Base-by-base conservation (phyloP, 2,888 invertebrate species). In the Heteromyza rotundicornis region DNA sequence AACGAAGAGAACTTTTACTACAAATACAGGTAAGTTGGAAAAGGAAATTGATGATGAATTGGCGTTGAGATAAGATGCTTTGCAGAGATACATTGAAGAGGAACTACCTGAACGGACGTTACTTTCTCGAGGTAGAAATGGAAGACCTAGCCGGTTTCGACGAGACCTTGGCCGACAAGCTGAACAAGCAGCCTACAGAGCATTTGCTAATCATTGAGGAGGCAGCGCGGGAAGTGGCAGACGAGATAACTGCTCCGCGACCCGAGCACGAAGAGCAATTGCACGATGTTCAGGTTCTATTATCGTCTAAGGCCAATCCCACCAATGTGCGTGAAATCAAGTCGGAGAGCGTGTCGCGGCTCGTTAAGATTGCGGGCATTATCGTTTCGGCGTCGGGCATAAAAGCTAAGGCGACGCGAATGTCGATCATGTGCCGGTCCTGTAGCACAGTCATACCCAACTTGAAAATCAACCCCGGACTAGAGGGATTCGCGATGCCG, bases 291-390 rank as follows among this genome's bases (percentile, higher is more conserved):
- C 99, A 99, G 84, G 89, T 98, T 51, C 87, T 96, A 73, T 82
- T 98, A 7, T 87, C 89, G 10, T 96, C 96, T 0, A 92, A 92
- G 82, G 91, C 94, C 2, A 89, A 92, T 85, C 89, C 96, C 8
- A 87, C 89, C 49, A 89, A 89, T 71, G 86, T 98, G 40, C 86
- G 98, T 69, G 91, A 93, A 73, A 86, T 98, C 50, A 96, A 96
- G 86, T 97, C 97, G 0, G 93, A 96, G 69, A 90, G 92, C 73
- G 97, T 99, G 19, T 96, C 98, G 0, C 89, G 91, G 53, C 84
- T 99, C 64, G 92, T 98, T 0, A 98, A 97, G 86, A 91, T 99
- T 64, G 93, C 95, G 53, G 99, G 99, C 1, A 98, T 99, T 66
- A 89, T 98, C 19, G 91, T 98, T 60, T 91, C 96, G 56, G 95